Base-by-base conservation (phyloP, 2,888 invertebrate genomes). In the Epirrhoe tristata region DNA sequence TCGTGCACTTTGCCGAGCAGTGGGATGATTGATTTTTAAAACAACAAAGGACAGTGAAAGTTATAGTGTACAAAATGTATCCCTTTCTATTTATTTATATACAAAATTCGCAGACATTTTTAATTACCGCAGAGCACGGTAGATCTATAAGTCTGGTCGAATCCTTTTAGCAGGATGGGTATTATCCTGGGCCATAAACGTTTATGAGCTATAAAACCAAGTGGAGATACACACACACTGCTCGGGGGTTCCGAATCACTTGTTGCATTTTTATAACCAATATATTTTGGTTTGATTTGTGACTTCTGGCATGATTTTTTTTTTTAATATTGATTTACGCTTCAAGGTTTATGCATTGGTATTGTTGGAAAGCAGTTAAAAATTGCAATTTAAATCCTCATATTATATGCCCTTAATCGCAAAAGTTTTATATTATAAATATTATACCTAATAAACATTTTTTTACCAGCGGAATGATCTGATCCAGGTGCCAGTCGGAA, bases 251-350 rank as follows among this genome's bases (percentile, higher is more conserved):
- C 86, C 87, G 84, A 84, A 87, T 70, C 91, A 93, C 91, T 93
- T 93, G 93, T 93, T 93, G 93, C 93, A 88, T 79, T 91, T 93
- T 93, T 93, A 93, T 89, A 90, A 88, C 89, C 92, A 88, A 93
- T 92, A 93, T 91, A 93, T 91, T 88, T 90, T 84, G 85, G 85
- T 90, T 90, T 92, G 93, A 93, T 93, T 93, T 93, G 93, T 83
- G 88, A 92, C 93, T 90, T 77, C 87, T 85, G 91, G 81, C 81
- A 81, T 79, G 80, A 76, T 76, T 81, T 84, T 87, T 85, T 85
- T 73, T 81, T 81, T 79, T 48, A 61, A 70, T 73, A 70, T 72
- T 72, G 70, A 70, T 72, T 74, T 74, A 76, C 73, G 39, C 39
- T 48, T 5, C 43, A 43, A 43, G 43, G 16, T 43, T 43, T 36